Conservation (phyloP, 2,797 vertebrate species). For the Liparis tanakae region DNA sequence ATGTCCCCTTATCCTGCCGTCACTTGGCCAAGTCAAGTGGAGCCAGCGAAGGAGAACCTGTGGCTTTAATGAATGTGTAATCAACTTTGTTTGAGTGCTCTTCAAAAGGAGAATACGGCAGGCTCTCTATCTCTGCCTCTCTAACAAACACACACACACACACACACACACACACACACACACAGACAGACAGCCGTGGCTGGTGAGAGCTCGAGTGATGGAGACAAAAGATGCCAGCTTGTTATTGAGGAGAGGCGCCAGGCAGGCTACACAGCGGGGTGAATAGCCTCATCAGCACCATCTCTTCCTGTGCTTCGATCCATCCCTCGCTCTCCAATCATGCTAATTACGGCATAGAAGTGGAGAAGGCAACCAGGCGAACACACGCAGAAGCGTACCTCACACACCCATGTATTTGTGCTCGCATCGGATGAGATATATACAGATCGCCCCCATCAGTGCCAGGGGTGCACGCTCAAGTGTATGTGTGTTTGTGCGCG, state of each 20-base stretch:
- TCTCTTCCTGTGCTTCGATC: slow-evolving; percentile 63
- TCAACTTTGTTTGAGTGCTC: slow-evolving; percentile 65
- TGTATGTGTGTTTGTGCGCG: background rate
- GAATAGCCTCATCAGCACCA: slow-evolving; percentile 72
- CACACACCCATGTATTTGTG: background rate
- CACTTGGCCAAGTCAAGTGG: slow-evolving; percentile 45
- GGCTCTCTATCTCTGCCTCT: slow-evolving; percentile 9
- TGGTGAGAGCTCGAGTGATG: slow-evolving; percentile 40
- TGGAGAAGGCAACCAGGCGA: slow-evolving; percentile 29
- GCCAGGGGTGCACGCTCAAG: background rate
- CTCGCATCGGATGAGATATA: slow-evolving; percentile 13
- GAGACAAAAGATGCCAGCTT: slow-evolving; percentile 57
- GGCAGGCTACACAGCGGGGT: slow-evolving; percentile 50
- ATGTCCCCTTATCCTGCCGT: slow-evolving; percentile 8
- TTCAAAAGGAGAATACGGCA: slow-evolving; percentile 34
- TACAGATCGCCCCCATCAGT: slow-evolving; percentile 2
- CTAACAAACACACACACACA: slow-evolving; percentile 1
- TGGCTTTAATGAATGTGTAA: slow-evolving; percentile 70
- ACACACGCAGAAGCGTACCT: background rate
- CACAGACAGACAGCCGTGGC: slow-evolving; percentile 12
- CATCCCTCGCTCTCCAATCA: slow-evolving; percentile 68
- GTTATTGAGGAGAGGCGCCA: slow-evolving; percentile 58
- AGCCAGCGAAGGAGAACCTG: slow-evolving; percentile 33
- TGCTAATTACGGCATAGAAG: slow-evolving; percentile 62
- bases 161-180: slow-evolving; percentile 22